Evolutionary conservation across 2,113 vertebrate genomes (phyloP).

Genomic region (Muntiacus muntjak): DNA sequence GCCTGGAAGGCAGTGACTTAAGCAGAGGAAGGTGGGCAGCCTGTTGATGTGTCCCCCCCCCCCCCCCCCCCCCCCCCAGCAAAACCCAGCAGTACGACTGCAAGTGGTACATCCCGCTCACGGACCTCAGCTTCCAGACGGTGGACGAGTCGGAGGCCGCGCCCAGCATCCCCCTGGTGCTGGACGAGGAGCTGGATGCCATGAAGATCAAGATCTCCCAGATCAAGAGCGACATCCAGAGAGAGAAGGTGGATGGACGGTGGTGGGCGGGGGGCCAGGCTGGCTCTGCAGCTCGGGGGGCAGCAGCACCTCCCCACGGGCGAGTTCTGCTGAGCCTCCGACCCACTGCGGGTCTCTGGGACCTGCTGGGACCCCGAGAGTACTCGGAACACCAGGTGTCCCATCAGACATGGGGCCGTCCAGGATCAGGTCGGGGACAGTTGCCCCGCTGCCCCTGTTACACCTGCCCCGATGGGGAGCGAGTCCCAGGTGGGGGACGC

Average conservation of each 20-base stretch:
- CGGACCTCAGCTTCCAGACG: constrained; percentile 93
- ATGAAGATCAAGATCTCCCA: constrained; percentile 97
- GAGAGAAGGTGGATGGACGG: constrained; percentile 87
- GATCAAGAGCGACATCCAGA: constrained; percentile 94
- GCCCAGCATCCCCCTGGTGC: constrained; percentile 88
- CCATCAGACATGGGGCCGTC: neutral
- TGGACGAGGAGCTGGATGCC: constrained; percentile 94
- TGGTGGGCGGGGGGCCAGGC: fast-evolving
- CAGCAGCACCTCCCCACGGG: neutral
- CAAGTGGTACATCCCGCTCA: constrained; percentile 95
- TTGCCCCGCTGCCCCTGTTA: neutral
- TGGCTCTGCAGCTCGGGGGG: fast-evolving
- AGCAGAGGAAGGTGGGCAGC: neutral
- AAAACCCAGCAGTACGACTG: constrained; percentile 97
- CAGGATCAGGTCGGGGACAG: fast-evolving
- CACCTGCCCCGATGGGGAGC: too few species aligned
- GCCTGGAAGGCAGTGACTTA: neutral
- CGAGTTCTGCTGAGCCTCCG: neutral
- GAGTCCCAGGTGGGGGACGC: fast-evolving
- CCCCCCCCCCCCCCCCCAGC: constrained; percentile 73
- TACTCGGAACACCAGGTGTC: neutral
- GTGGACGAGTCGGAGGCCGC: constrained; percentile 90
- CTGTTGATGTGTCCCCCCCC: fast-evolving
- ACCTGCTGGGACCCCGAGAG: neutral
- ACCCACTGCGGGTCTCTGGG: neutral